Evolutionary conservation across 2,888 invertebrate species (phyloP), one percentile per base, ranked within the genome.

Genomic region (Lasioglossum lativentre): DNA sequence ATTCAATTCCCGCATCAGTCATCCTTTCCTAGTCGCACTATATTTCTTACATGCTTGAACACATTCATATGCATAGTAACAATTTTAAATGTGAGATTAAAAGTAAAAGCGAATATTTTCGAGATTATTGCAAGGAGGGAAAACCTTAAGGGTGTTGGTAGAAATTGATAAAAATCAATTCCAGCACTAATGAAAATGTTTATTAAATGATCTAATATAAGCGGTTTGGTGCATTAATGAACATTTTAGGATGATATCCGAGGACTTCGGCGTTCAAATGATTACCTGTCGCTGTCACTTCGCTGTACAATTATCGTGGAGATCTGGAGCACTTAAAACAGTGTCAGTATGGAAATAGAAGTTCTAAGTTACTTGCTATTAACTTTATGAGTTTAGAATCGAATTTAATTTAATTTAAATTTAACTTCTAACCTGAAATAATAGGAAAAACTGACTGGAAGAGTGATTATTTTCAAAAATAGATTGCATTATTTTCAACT

Each of bases 201-300:
- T 4, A 27, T 14, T 12, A 14, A 59, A 59, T 5, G 14, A 30
- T 16, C 59, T 30, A 30, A 52, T 52, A 52, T 59, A 27, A 59
- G 5, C 1, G 27, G 27, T 30, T 63, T 2, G 59, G 27, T 63
- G 27, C 4, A 59, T 59, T 27, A 59, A 59, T 30, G n/a, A 63
- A 30, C 27, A 16, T 63, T 63, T 63, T 16, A 6, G 59, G 2
- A 27, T 27, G 59, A 59, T 59, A 4, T 4, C 2, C 4, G 27
- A 27, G 16, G 23, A 63, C 70, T 42, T 74, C 81, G 27, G 56
- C 56, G 47, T 56, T 68, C 38, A 79, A 34, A 56, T 38, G 68
- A 76, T 75, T 70, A 71, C 52, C n/a, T 88, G 91, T 90, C 91
- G 79, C 86, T 88, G 91, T 90, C 91, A 87, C 83, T 90, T 83